Evolutionary conservation across 30 jellyfish, hydroid and myxozoan species (phyloP).

Genomic region (Hydractinia echinata): DNA sequence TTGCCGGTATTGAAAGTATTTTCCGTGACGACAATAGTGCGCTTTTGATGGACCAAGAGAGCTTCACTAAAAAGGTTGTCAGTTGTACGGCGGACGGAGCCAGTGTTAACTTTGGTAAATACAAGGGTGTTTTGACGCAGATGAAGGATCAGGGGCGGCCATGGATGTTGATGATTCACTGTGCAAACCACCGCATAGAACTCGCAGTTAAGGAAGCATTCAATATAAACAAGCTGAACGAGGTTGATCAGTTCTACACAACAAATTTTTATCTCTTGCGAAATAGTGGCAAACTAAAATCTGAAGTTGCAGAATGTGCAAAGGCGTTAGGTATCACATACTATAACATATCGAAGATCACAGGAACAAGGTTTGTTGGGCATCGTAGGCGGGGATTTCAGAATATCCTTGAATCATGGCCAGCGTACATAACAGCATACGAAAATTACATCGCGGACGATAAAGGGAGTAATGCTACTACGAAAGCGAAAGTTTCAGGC

Average conservation of each 20-base stretch:
- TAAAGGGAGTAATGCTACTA: constrained; percentile 36
- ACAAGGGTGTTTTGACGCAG: constrained; percentile 11
- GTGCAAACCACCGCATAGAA: background rate
- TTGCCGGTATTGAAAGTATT: constrained; percentile 14
- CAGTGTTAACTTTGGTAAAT: no score
- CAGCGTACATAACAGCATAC: constrained; percentile 45
- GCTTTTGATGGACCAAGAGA: no score
- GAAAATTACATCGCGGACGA: constrained; percentile 35
- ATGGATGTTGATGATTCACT: constrained; percentile 35
- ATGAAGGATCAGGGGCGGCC: constrained; percentile 16
- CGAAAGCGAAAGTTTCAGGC: background rate
- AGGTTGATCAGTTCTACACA: constrained; percentile 35
- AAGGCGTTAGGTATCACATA: constrained; percentile 34
- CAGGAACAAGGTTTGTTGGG: constrained; percentile 39
- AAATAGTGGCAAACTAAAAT: constrained; percentile 27
- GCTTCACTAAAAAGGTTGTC: background rate
- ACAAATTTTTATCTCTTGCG: constrained; percentile 24
- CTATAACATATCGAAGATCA: constrained; percentile 26
- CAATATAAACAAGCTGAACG: constrained; percentile 10
- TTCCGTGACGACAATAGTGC: background rate
- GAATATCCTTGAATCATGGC: constrained; percentile 42
- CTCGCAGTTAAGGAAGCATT: constrained; percentile 33
- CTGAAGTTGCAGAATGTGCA: constrained; percentile 31
- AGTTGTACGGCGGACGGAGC: background rate
- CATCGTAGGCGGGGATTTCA: constrained; percentile 44